Percentiles rank a stretch among this genome's conserved stretches.
phyloP scores from a whole-genome alignment of 1,140 invertebrate genomes.

The Leptopilina boulardi region DNA sequence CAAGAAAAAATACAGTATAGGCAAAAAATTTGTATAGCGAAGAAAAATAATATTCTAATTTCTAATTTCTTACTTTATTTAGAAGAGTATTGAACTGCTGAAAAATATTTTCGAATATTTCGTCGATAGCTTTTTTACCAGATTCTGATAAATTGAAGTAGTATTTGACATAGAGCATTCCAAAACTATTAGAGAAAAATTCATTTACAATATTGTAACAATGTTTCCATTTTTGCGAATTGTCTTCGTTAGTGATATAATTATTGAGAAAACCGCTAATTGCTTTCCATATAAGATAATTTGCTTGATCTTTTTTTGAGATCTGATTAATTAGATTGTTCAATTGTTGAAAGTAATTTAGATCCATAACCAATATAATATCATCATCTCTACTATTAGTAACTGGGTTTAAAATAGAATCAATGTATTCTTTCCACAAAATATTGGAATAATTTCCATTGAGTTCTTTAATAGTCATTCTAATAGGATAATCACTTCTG shows the following conservation, averaged over 20 bases:
- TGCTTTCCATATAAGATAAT: conserved; percentile 83
- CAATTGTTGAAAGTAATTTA: conserved; percentile 84
- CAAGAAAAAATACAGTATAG: no score
- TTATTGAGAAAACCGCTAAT: conserved; percentile 84
- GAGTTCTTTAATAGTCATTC: conserved; percentile 88
- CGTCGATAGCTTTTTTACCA: conserved; percentile 75
- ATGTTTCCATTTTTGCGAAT: conserved; percentile 87
- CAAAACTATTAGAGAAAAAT: conserved; percentile 83
- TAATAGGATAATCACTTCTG: conserved; percentile 92
- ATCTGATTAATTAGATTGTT: conserved; percentile 78
- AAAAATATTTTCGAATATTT: conserved; percentile 82
- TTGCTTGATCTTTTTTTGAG: conserved; percentile 81
- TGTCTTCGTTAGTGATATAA: conserved; percentile 83
- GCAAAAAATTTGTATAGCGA: no score
- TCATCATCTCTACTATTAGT: conserved; percentile 82
- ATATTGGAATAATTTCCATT: conserved; percentile 85
- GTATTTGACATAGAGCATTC: conserved; percentile 78
- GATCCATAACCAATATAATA: conserved; percentile 87
- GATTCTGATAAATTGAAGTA: conserved; percentile 78
- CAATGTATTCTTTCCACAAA: conserved; percentile 89
- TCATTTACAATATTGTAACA: conserved; percentile 84
- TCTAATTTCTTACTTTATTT: conserved; percentile 50
- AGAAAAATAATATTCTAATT: no score
- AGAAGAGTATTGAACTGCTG: conserved; percentile 78
- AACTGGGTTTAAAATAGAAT: conserved; percentile 81